Conservation (phyloP, 2,113 vertebrate genomes). For the Silurus asotus region DNA sequence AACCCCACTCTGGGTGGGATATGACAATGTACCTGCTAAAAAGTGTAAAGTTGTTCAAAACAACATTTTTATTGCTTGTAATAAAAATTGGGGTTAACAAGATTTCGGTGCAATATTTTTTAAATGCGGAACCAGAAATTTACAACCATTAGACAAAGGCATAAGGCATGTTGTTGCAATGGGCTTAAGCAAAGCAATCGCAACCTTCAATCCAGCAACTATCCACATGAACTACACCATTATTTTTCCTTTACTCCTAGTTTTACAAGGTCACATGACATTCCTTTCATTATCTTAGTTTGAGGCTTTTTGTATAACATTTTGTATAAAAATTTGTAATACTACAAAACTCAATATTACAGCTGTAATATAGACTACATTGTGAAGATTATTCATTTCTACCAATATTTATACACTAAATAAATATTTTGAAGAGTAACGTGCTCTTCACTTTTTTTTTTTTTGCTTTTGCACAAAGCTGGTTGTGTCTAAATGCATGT, state of each 20-base stretch:
- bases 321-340: not conserved
- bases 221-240: not conserved
- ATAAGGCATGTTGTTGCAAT: not conserved
- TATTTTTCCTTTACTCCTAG: not conserved
- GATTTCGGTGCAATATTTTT: not conserved
- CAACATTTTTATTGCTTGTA: not conserved
- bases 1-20: not conserved
- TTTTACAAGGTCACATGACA: not conserved
- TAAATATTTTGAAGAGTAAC: not conserved
- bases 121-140: not conserved
- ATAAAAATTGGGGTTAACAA: not conserved
- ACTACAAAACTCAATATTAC: not conserved
- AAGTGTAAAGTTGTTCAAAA: not conserved
- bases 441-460: not conserved
- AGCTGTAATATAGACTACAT: not conserved
- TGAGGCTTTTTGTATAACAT: not conserved
- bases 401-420: not conserved
- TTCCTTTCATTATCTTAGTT: not conserved
- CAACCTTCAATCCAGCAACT: not conserved
- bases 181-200: not conserved
- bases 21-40: not conserved
- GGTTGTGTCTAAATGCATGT: not conserved
- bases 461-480: not conserved
- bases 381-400: not conserved
- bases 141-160: not conserved